These are phyloP conservation scores for Rotaria magnacalcarata DNA, from an alignment of 2,888 invertebrate genomes.

Conservation along the genomic window DNA sequence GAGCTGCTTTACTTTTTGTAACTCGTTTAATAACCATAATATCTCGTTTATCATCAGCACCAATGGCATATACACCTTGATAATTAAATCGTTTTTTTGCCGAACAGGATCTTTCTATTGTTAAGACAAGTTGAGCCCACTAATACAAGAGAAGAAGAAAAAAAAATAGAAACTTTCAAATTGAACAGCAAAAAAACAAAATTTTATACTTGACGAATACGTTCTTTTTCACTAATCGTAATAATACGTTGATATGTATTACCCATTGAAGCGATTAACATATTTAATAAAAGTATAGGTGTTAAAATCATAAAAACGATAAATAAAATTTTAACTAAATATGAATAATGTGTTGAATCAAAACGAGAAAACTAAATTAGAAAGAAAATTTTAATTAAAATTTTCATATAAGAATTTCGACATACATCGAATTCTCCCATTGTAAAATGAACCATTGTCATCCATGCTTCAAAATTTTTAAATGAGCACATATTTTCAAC, in stretches of 20 bases:
- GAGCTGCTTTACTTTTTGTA: slow-evolving; percentile 87
- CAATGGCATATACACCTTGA: slow-evolving; percentile 89
- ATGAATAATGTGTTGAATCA: slow-evolving; percentile 80
- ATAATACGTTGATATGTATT: slow-evolving; percentile 97
- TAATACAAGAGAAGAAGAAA: slow-evolving; percentile 56
- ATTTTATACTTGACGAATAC: slow-evolving; percentile 66
- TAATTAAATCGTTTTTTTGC: slow-evolving; percentile 82
- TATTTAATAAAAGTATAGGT: slow-evolving; percentile 88
- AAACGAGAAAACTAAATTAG: slow-evolving; percentile 78
- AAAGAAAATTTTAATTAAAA: not conserved
- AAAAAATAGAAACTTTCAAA: slow-evolving; percentile 48
- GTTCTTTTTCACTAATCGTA: slow-evolving; percentile 95
- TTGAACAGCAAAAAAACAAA: not conserved
- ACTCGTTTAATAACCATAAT: slow-evolving; percentile 97
- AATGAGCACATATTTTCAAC: slow-evolving; percentile 67
- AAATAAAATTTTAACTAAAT: slow-evolving; percentile 88
- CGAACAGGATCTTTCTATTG: slow-evolving; percentile 84
- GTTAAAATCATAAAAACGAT: slow-evolving; percentile 95
- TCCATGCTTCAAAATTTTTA: slow-evolving; percentile 79
- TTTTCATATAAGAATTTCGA: not conserved
- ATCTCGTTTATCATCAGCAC: slow-evolving; percentile 74
- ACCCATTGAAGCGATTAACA: slow-evolving; percentile 99
- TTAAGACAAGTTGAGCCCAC: slow-evolving; percentile 98
- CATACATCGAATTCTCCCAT: slow-evolving; percentile 88
- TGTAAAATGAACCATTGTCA: slow-evolving; percentile 96